Conservation (phyloP, 2,888 invertebrate genomes). For the Caenorhabditis sp. region DNA sequence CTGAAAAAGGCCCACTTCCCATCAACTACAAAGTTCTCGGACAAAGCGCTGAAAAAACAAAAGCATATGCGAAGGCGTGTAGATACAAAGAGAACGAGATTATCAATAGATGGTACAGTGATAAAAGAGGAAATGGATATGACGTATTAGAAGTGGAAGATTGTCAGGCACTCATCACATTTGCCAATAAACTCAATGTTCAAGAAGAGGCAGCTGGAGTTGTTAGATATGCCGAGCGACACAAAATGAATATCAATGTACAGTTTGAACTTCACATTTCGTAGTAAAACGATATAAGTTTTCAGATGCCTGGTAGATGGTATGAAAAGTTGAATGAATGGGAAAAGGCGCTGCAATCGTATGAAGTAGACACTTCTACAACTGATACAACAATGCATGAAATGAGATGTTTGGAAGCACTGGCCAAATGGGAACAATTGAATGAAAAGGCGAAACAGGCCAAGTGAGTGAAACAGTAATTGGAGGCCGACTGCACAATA, state of each 20-base stretch:
- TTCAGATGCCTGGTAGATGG: conserved; percentile 82
- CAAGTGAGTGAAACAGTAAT: conserved; percentile 3
- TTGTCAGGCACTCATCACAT: conserved; percentile 73
- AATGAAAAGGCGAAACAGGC: conserved; percentile 36
- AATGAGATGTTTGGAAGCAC: conserved; percentile 92
- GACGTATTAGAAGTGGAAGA: conserved; percentile 26
- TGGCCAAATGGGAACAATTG: conserved; percentile 86
- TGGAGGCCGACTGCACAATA: too few species aligned
- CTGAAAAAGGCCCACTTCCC: conserved; percentile 90
- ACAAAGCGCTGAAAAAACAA: conserved; percentile 91
- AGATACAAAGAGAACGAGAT: conserved; percentile 77
- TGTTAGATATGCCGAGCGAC: conserved; percentile 80
- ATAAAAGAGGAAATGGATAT: background rate
- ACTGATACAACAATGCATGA: conserved; percentile 82
- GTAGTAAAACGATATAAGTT: background rate
- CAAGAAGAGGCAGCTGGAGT: conserved; percentile 94
- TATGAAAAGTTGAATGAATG: conserved; percentile 98
- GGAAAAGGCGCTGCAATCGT: conserved; percentile 91
- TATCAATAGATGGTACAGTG: conserved; percentile 19
- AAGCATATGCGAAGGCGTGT: conserved; percentile 83
- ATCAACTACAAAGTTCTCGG: conserved; percentile 87
- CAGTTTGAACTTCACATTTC: background rate
- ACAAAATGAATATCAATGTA: conserved; percentile 45
- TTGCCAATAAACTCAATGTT: conserved; percentile 97
- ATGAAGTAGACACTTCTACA: conserved; percentile 76